phyloP scores from a whole-genome alignment of 2,113 vertebrate species.

The Nerophis ophidion region DNA sequence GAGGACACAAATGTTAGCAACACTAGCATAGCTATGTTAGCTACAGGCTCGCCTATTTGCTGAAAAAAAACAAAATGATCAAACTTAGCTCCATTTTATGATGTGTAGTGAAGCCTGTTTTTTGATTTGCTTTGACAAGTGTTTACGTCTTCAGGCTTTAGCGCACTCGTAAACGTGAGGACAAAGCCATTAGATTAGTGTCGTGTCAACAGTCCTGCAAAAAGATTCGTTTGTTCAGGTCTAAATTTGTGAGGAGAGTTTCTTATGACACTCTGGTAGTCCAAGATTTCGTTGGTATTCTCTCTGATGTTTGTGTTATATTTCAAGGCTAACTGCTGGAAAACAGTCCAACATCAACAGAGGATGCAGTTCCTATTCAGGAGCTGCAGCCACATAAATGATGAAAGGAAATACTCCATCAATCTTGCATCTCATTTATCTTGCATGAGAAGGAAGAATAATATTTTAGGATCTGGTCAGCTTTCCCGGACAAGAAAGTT shows the following conservation, averaged over 20 bases:
- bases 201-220: not conserved
- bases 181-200: not conserved
- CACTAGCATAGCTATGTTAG: too few relatives aligned
- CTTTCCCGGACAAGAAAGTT: not conserved
- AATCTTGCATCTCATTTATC: slow-evolving; percentile 4
- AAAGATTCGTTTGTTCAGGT: not conserved
- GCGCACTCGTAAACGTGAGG: too few relatives aligned
- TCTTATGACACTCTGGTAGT: not conserved
- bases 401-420: slow-evolving; percentile 8
- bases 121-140: too few relatives aligned
- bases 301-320: not conserved
- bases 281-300: slow-evolving; percentile 8
- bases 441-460: slow-evolving; percentile 2
- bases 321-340: not conserved
- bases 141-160: too few relatives aligned
- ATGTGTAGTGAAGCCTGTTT: too few relatives aligned
- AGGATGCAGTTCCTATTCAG: not conserved
- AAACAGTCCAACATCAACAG: slow-evolving; percentile 8
- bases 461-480: not conserved
- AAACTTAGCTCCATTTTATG: too few relatives aligned
- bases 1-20: too few relatives aligned
- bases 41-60: too few relatives aligned
- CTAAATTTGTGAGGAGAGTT: not conserved
- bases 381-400: not conserved
- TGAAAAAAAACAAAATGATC: too few relatives aligned